A percentile compares a stretch with the other conserved stretches of the same genome.
Evolutionary conservation across 2,888 invertebrate species (phyloP).

Genomic region (Chrysolina americana): DNA sequence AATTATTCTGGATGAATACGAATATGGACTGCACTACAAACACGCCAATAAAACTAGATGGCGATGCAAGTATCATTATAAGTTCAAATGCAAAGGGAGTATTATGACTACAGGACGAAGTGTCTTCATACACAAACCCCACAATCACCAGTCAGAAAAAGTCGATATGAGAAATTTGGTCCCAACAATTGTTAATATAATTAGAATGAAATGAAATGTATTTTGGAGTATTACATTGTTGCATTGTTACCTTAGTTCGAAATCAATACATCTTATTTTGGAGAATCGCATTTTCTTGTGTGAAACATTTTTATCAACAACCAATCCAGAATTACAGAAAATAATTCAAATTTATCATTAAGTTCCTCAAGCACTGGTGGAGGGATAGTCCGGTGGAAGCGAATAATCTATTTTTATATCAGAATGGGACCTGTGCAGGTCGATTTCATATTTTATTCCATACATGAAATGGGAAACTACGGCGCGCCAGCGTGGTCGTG

Average conservation of each 20-base stretch:
- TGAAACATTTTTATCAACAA: no score
- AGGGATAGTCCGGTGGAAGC: no score
- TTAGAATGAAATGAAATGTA: conserved; percentile 15
- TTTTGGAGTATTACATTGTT: conserved; percentile 11
- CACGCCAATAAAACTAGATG: conserved; percentile 49
- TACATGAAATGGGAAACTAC: no score
- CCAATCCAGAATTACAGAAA: no score
- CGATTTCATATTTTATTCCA: no score
- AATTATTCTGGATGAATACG: conserved; percentile 52
- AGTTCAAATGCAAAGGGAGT: conserved; percentile 48
- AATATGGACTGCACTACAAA: conserved; percentile 51
- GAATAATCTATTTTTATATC: no score
- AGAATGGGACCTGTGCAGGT: no score
- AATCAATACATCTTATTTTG: neutral
- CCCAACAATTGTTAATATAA: conserved; percentile 25
- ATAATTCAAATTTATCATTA: no score
- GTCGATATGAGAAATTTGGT: conserved; percentile 23
- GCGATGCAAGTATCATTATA: conserved; percentile 53
- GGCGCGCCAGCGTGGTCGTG: no score
- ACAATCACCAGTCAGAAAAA: conserved; percentile 41
- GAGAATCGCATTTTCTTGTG: neutral
- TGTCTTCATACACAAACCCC: conserved; percentile 42
- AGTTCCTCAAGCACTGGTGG: no score
- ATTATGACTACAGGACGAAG: conserved; percentile 46
- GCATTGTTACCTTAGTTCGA: conserved; percentile 20